Conservation (phyloP, 2,113 vertebrate genomes). For the Sus scrofa region T2T-Sscrofa CM000815.6:132152001-132152500, state of each 20-base stretch:
- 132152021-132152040: neutral
- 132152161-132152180: neutral
- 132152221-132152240: constrained; percentile 13
- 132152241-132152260: neutral
- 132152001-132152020: neutral
- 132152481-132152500: too few relatives aligned
- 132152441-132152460: too few relatives aligned
- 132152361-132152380: constrained; percentile 1
- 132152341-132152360: neutral
- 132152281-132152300: neutral
- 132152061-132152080: neutral
- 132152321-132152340: neutral
- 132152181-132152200: neutral
- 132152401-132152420: neutral
- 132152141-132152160: neutral
- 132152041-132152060: neutral
- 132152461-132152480: too few relatives aligned
- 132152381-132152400: too few relatives aligned
- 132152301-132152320: neutral
- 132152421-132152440: too few relatives aligned
- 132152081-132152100: neutral
- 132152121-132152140: neutral
- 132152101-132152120: neutral
- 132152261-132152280: neutral
- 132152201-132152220: neutral